phyloP scores from a whole-genome alignment of 2,888 invertebrate genomes.

The Acronicta psi region DNA sequence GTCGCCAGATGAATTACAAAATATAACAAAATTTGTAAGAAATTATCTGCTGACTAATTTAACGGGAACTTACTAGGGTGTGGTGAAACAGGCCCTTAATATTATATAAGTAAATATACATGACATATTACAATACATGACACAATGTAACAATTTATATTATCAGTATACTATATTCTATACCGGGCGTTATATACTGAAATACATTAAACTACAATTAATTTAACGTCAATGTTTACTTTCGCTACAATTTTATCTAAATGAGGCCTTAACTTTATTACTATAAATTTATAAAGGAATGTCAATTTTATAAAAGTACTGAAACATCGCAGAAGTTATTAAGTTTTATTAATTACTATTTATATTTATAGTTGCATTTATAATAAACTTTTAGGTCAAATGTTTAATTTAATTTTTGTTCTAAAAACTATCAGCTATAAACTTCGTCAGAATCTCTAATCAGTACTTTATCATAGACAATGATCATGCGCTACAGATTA shows the following conservation, averaged over 20 bases:
- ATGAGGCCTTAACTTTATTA: constrained; percentile 43
- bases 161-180: too few relatives aligned
- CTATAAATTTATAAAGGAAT: constrained; percentile 47
- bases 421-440: constrained; percentile 53
- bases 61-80: too few relatives aligned
- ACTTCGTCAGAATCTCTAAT: constrained; percentile 18
- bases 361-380: constrained; percentile 21
- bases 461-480: constrained; percentile 27
- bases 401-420: constrained; percentile 10
- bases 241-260: constrained; percentile 21
- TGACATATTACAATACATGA: too few relatives aligned
- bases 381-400: constrained; percentile 28
- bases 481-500: constrained; percentile 8
- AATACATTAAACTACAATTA: constrained; percentile 16
- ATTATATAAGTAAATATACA: too few relatives aligned
- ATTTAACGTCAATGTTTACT: constrained; percentile 19
- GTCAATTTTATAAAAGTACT: constrained; percentile 54
- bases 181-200: constrained; percentile 5
- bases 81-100: too few relatives aligned
- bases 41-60: too few relatives aligned
- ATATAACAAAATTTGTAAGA: too few relatives aligned
- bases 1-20: too few relatives aligned
- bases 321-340: constrained; percentile 30
- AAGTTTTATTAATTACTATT: constrained; percentile 11
- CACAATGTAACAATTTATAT: too few relatives aligned